Base-by-base conservation (phyloP, 2,797 vertebrate species). In the Cuniculus paca region DNA sequence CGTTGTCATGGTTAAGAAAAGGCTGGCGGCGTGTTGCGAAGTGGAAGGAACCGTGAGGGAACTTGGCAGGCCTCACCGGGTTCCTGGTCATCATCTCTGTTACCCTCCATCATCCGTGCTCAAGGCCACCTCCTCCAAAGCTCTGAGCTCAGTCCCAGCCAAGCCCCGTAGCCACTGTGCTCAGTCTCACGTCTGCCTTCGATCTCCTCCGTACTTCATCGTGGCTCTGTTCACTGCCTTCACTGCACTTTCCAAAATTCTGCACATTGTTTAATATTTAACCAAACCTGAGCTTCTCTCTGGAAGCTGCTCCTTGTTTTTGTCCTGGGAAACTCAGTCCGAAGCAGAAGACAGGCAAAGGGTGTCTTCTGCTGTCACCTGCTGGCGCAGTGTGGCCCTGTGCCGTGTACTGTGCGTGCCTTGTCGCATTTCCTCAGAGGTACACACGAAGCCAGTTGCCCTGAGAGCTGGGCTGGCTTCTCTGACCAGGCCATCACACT, bases 341-440 rank as follows among this genome's bases (percentile, higher is more conserved):
- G n/a, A 90, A 92, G 68, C 60, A 63, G 50, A 83, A 80, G 65
- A 60, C 22, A 36, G 50, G 74, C 36, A 75, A 10, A 34, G 34
- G 58, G 42, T 26, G 42, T 6, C 28, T 34, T 50, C 26, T 16
- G 6, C 81, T 70, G 24, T 52, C 82, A 11, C 42, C 36, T 84
- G 22, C 52, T 72, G 36, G 31, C 4, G 28, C 4, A 48, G 39
- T 26, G 0, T 39, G 48, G 22, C n/a, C 26, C 34, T 5, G 0
- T 5, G 34, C 75, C 80, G 0, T 1, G 4, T 34, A 16, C 56
- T 12, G 4, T 1, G 16, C 31, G 0, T 1, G 16, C 26, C 0
- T 34, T 11, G 2, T 22, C 63, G 58, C 14, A 3, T 36, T 65
- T 36, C 75, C 78, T 74, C 52, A 31, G 68, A 91, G 63, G 31